Evolutionary conservation across 2,888 invertebrate genomes (phyloP), one percentile per base, ranked within the genome.

Genomic region (Adineta ricciae): DNA sequence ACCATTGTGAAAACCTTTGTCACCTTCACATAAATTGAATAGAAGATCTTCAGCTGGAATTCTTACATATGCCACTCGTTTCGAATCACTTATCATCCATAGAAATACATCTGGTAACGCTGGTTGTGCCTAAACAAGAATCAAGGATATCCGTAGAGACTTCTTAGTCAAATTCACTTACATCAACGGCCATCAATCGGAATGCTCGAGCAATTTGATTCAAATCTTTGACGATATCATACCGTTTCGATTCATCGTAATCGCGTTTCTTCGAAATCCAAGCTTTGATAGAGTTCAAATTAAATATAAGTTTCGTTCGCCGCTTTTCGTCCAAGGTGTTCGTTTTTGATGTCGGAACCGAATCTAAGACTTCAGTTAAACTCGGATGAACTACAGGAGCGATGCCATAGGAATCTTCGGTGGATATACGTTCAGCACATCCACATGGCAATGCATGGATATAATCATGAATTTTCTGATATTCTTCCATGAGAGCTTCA

Each of bases 31-130:
- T 32, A 86, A 83, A 38, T 87, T 86, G 64, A 86, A 84, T 27
- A 88, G 72, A 56, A 88, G 78, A 36, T 87, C 85, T 32, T 84
- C 86, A 14, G 88, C 87, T 7, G 87, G 86, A 49, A 88, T 73
- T 38, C 88, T 84, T 84, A 85, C 83, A 85, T 87, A 88, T 16
- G 88, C 88, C 16, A 88, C 86, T 16, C 88, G 86, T 85, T 88
- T 87, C 21, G 86, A 86, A 84, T 88, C 87, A 56, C 78, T 84
- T 24, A 88, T 86, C 88, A 88, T 87, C 88, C 88, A 88, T 16
- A 88, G 24, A 36, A 88, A 87, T 16, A 88, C 86, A 83, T 88
- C 88, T 0, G 88, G 88, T 36, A 88, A 56, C 14, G 86, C 83
- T 83, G 87, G 87, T 85, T 88, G 88, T 19, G 87, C 87, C 88